Evolutionary conservation across 1,140 invertebrate species (phyloP), one percentile per base, ranked within the genome.

Genomic region (Gryon sp.): DNA sequence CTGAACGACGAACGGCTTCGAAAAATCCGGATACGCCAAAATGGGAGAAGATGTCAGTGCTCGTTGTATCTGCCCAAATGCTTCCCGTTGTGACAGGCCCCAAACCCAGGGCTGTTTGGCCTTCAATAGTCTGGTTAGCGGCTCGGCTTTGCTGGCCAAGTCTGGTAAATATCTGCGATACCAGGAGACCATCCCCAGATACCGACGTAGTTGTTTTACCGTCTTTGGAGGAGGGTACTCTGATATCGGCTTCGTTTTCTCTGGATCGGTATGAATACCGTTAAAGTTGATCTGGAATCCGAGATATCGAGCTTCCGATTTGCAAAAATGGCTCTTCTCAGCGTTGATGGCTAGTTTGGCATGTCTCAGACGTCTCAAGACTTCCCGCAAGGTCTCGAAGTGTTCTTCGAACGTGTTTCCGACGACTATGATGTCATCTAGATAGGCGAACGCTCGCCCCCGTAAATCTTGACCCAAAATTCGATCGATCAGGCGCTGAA

Each of bases 401-500:
- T 89, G 85, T 26, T 82, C 73, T 0, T 84, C 81, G 41, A 89
- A 85, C 4, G 63, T 80, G 11, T 70, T 22, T 12, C 76, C 65
- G 3, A 86, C 60, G 1, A n/a, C n/a, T n/a, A n/a, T n/a, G n/a
- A n/a, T 11, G 6, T 87, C 84, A 46, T 87, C 83, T 2, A 82
- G 34, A 52, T 82, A 82, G 12, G 36, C 41, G 45, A 81, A 83
- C 4, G 79, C 77, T 36, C 69, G 38, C 8, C 38, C 72, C 34
- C 76, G 81, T 11, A 76, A 74, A 28, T 80, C 76, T 5, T 78
- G 72, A 4, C 78, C 79, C 28, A 86, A 80, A n/a, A 87, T 7
- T 5, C 22, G 11, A 50, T 89, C 83, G 36, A 89, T 79, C 0
- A 88, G 52, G 5, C 84, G 74, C 16, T 87, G 80, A 41, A 79